These are phyloP conservation scores for Leptobrachium leishanense DNA, from an alignment of 2,113 vertebrate genomes.

Conservation along the genomic window DNA sequence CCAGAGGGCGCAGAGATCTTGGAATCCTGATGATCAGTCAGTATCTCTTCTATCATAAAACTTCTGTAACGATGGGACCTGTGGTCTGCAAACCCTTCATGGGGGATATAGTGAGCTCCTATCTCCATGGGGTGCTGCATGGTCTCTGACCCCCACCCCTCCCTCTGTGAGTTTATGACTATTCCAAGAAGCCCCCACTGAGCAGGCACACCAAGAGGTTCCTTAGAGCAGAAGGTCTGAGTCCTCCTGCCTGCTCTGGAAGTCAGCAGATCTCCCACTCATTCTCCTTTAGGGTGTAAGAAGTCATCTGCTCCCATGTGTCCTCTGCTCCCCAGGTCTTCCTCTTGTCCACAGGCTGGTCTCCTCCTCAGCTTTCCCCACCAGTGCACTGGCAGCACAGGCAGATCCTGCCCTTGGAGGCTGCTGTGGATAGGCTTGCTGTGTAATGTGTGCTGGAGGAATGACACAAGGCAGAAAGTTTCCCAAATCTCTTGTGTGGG, in stretches of 20 bases:
- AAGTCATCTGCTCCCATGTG: neutral
- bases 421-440: neutral
- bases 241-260: neutral
- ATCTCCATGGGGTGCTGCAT: conserved; percentile 91
- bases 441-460: conserved; percentile 17
- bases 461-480: conserved; percentile 44
- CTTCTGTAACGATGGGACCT: conserved; percentile 94
- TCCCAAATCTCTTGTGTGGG: conserved; percentile 43
- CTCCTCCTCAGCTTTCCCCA: neutral
- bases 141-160: conserved; percentile 36
- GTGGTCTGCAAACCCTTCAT: conserved; percentile 82
- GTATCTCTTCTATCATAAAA: conserved; percentile 98
- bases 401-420: neutral
- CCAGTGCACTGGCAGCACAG: neutral
- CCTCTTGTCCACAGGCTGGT: neutral
- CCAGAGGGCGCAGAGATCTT: conserved; percentile 79
- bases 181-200: neutral
- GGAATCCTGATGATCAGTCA: conserved; percentile 86
- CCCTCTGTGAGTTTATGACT: no score
- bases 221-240: conserved; percentile 1
- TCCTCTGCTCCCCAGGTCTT: neutral
- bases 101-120: conserved; percentile 81
- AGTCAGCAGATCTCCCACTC: neutral
- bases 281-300: conserved; percentile 20
- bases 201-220: neutral